A percentile compares a stretch with the other conserved stretches of the same genome.
These are phyloP conservation scores for Entomyzon cyanotis DNA, from an alignment of 2,113 vertebrate genomes.

Conservation along the genomic window DNA sequence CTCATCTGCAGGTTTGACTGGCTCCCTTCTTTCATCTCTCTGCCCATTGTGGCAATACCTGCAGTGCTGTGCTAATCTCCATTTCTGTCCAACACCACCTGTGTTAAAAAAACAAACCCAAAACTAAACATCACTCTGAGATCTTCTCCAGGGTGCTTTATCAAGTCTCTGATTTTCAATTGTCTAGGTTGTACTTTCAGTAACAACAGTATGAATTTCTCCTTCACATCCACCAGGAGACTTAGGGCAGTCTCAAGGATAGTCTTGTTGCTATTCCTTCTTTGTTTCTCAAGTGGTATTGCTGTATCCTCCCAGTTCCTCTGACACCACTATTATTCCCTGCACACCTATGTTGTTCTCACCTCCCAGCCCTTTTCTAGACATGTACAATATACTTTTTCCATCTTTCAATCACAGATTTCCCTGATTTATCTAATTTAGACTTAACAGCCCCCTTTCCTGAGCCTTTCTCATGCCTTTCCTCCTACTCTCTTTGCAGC, in stretches of 20 bases:
- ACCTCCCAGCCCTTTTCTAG: not conserved
- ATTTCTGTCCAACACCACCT: not conserved
- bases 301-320: not conserved
- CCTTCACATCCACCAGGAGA: not conserved
- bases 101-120: not conserved
- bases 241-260: not conserved
- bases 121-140: not conserved
- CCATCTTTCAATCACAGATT: not conserved
- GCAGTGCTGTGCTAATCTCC: not conserved
- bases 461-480: constrained; percentile 3
- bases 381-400: not conserved
- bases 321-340: not conserved
- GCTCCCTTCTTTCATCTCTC: not conserved
- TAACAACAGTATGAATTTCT: not conserved
- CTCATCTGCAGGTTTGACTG: not conserved
- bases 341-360: not conserved
- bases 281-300: not conserved
- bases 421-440: not conserved
- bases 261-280: not conserved
- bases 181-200: not conserved
- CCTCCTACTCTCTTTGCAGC: constrained; percentile 32
- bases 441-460: not conserved
- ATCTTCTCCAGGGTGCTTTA: not conserved
- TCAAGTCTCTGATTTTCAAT: not conserved
- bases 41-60: not conserved